Percentiles rank a stretch among this genome's conserved stretches.
Evolutionary conservation across 92 coral and sea anemone genomes (phyloP).

Genomic region (Micromussa lordhowensis): DNA sequence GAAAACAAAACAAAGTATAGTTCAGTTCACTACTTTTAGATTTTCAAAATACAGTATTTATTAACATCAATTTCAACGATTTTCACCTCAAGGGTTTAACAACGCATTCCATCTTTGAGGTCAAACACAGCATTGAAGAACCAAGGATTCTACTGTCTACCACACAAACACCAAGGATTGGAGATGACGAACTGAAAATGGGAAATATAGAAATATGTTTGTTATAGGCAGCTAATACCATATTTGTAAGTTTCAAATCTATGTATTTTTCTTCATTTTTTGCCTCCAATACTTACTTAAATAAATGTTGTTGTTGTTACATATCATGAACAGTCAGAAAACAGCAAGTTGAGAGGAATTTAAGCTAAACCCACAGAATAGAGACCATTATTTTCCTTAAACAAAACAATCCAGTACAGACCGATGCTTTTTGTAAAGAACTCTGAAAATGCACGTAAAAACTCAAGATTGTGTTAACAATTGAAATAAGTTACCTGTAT

Average conservation of each 20-base stretch:
- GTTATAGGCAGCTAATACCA: too few species aligned
- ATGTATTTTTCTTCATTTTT: too few species aligned
- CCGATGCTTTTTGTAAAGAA: too few species aligned
- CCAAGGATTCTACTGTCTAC: conserved; percentile 85
- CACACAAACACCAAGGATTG: conserved; percentile 82
- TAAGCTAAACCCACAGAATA: neutral
- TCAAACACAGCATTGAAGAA: conserved; percentile 78
- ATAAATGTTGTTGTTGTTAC: too few species aligned
- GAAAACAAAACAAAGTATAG: neutral
- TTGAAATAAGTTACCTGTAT: neutral
- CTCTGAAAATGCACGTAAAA: too few species aligned
- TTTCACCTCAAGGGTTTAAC: conserved; percentile 71
- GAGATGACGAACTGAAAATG: conserved; percentile 71
- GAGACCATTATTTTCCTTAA: too few species aligned
- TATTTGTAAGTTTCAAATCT: too few species aligned
- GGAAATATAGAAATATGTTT: neutral
- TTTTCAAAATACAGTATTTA: too few species aligned
- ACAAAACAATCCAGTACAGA: too few species aligned
- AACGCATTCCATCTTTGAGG: conserved; percentile 88
- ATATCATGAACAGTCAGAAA: neutral
- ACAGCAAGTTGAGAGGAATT: neutral
- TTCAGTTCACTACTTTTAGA: too few species aligned
- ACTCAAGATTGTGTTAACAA: neutral
- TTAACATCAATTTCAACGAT: neutral
- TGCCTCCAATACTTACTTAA: too few species aligned